Conservation (phyloP, 1,140 invertebrate species). For the Heliconius hermathena region DNA sequence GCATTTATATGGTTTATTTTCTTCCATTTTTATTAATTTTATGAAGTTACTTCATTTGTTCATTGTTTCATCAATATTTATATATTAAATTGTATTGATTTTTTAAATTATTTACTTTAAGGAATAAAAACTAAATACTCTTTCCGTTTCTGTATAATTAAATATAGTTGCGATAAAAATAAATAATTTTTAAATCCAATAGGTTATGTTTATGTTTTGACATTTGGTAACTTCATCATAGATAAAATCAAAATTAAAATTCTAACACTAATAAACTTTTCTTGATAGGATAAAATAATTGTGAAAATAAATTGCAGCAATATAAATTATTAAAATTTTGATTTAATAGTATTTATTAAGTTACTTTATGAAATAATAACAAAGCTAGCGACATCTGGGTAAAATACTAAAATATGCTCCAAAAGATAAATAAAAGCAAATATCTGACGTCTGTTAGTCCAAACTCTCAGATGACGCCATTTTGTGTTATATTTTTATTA, state of each 20-base stretch:
- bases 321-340: not conserved
- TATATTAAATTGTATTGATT: not conserved
- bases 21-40: slow-evolving; percentile 12
- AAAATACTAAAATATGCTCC: too few species aligned
- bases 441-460: too few species aligned
- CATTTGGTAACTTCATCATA: not conserved
- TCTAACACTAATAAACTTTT: too few species aligned
- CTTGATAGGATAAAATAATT: too few species aligned
- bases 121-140: not conserved
- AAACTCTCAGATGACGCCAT: too few species aligned
- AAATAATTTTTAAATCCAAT: not conserved
- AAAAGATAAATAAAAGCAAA: too few species aligned
- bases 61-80: too few species aligned
- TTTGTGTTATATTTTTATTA: too few species aligned
- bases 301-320: too few species aligned
- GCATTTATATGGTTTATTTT: slow-evolving; percentile 79
- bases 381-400: too few species aligned
- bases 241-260: not conserved
- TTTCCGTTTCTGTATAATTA: not conserved
- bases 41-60: not conserved
- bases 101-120: not conserved
- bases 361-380: too few species aligned
- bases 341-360: not conserved
- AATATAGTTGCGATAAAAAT: not conserved
- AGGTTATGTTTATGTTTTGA: not conserved